These are phyloP conservation scores for Xenopus laevis DNA, from an alignment of 2,113 vertebrate species.

Conservation along the genomic window DNA sequence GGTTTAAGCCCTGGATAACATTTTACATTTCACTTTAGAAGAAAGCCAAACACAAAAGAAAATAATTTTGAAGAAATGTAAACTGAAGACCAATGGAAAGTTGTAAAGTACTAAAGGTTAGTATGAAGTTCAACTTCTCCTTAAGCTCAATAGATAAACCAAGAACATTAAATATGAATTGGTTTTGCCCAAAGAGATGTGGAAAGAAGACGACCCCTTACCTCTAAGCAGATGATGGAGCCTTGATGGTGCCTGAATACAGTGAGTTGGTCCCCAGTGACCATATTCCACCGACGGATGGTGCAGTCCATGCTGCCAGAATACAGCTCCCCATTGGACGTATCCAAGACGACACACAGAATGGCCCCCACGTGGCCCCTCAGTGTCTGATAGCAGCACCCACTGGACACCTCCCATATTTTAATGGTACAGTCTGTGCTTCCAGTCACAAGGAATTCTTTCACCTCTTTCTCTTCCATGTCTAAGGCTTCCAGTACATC, in stretches of 20 bases:
- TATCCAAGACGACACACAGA: slow-evolving; percentile 69
- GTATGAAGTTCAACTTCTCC: no score
- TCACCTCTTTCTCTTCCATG: slow-evolving; percentile 46
- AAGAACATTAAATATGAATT: no score
- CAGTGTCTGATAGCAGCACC: slow-evolving; percentile 72
- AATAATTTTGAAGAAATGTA: no score
- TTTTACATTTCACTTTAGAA: no score
- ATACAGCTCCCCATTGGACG: slow-evolving; percentile 64
- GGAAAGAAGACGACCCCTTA: slow-evolving; percentile 49
- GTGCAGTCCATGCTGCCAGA: slow-evolving; percentile 74
- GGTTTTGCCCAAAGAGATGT: no score
- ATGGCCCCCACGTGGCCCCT: slow-evolving; percentile 73
- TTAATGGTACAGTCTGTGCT: slow-evolving; percentile 75
- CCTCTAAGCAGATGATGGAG: slow-evolving; percentile 75
- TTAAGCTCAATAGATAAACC: no score
- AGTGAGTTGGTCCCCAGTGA: slow-evolving; percentile 68
- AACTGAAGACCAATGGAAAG: no score
- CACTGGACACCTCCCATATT: slow-evolving; percentile 74
- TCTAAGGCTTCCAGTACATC: slow-evolving; percentile 60
- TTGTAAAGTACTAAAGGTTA: no score
- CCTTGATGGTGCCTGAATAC: slow-evolving; percentile 76
- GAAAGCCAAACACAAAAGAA: no score
- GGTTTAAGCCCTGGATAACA: no score
- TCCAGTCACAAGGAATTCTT: slow-evolving; percentile 73
- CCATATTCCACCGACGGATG: slow-evolving; percentile 72